phyloP scores from a whole-genome alignment of 1,140 invertebrate species.

The Musca domestica region DNA sequence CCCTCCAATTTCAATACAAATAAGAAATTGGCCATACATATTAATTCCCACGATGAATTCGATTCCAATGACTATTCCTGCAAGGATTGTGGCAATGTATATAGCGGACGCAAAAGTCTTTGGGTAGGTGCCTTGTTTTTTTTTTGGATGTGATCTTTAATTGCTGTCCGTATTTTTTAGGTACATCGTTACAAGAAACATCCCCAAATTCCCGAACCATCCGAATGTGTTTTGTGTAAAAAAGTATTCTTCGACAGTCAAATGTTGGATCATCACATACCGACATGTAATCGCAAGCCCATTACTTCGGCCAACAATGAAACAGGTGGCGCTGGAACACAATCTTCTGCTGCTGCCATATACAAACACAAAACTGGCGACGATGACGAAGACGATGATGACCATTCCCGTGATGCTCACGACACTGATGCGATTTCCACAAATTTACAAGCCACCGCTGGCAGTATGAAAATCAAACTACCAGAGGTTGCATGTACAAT shows the following conservation, averaged over 20 bases:
- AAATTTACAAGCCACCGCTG: neutral
- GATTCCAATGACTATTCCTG: conserved; percentile 53
- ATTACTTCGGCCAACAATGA: conserved; percentile 38
- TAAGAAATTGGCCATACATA: conserved; percentile 53
- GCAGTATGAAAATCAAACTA: conserved; percentile 40
- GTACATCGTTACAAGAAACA: conserved; percentile 54
- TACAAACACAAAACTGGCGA: conserved; percentile 50
- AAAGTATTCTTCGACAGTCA: conserved; percentile 52
- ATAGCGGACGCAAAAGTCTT: conserved; percentile 51
- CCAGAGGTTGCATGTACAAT: conserved; percentile 51
- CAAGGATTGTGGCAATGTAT: conserved; percentile 53
- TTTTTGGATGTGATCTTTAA: neutral
- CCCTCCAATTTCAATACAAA: conserved; percentile 52
- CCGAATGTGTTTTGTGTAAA: conserved; percentile 46
- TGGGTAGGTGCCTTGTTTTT: no score
- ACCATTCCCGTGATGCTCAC: conserved; percentile 31
- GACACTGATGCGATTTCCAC: conserved; percentile 17
- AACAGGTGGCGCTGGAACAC: neutral
- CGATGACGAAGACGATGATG: conserved; percentile 42
- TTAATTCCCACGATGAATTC: conserved; percentile 52
- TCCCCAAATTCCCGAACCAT: conserved; percentile 49
- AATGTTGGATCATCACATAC: conserved; percentile 50
- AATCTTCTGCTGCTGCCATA: conserved; percentile 23
- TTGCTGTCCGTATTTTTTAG: conserved; percentile 24
- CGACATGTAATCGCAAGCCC: conserved; percentile 50